Evolutionary conservation across 2,888 invertebrate species (phyloP).

Genomic region (Autographa gamma): DNA sequence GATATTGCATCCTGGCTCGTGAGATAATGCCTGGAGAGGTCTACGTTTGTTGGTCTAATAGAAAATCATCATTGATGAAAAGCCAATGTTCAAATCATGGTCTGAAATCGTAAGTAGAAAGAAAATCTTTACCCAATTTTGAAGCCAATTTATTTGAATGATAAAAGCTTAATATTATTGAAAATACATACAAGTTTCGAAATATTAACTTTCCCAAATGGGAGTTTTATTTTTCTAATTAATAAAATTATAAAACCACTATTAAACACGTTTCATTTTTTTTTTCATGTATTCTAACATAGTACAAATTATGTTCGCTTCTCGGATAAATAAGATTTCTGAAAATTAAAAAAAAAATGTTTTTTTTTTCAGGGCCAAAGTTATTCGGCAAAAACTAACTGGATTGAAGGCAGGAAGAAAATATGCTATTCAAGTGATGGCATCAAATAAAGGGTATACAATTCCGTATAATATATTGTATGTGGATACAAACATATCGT

Average conservation of each 20-base stretch:
- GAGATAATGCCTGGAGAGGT: constrained; percentile 70
- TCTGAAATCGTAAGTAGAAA: constrained; percentile 74
- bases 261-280: too few relatives aligned
- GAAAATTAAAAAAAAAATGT: background rate
- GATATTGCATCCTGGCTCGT: constrained; percentile 78
- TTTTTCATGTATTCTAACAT: background rate
- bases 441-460: constrained; percentile 73
- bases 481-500: constrained; percentile 79
- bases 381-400: constrained; percentile 77
- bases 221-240: too few relatives aligned
- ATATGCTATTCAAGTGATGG: constrained; percentile 82
- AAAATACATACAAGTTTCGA: too few relatives aligned
- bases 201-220: too few relatives aligned
- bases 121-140: background rate
- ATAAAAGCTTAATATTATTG: too few relatives aligned
- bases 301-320: background rate
- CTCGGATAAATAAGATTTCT: background rate
- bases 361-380: constrained; percentile 72
- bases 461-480: constrained; percentile 80
- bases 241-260: too few relatives aligned
- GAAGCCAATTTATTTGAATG: too few relatives aligned
- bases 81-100: constrained; percentile 73
- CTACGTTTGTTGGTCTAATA: constrained; percentile 68
- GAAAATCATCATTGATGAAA: constrained; percentile 61
- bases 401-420: constrained; percentile 79